A percentile compares a stretch with the other conserved stretches of the same genome.
phyloP scores from a whole-genome alignment of 2,797 vertebrate genomes.

The Bradypodion ventrale region DNA sequence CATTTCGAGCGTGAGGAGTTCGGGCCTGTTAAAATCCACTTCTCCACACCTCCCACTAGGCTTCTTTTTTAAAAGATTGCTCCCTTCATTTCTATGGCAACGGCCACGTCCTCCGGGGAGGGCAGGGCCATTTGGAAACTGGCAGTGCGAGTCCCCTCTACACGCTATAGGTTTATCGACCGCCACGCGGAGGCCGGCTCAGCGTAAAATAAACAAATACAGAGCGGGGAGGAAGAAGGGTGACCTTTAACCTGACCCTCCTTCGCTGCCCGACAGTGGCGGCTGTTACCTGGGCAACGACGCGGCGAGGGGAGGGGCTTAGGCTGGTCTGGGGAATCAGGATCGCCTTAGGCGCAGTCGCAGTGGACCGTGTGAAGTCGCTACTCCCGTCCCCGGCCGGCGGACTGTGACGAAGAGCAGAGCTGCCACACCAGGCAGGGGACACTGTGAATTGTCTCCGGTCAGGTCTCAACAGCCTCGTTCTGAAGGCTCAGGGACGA shows the following conservation, averaged over 20 bases:
- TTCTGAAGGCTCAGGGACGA: no score
- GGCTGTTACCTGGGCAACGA: neutral
- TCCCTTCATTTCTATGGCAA: neutral
- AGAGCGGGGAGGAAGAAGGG: neutral
- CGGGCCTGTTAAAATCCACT: no score
- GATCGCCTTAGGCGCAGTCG: no score
- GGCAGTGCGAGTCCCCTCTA: no score
- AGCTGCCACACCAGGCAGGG: no score
- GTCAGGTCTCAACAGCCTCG: no score
- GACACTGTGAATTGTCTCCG: no score
- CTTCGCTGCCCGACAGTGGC: neutral
- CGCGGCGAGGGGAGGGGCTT: rapidly evolving
- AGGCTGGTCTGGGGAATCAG: no score
- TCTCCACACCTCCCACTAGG: no score
- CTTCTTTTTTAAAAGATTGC: neutral
- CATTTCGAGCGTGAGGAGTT: no score
- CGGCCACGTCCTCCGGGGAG: no score
- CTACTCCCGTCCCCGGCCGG: neutral
- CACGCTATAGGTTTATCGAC: neutral
- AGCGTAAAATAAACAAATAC: neutral
- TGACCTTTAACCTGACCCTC: neutral
- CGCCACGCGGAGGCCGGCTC: neutral
- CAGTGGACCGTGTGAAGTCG: neutral
- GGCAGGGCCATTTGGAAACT: no score
- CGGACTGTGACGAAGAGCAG: neutral